A percentile compares a stretch with the other conserved stretches of the same genome.
Evolutionary conservation across 2,888 invertebrate genomes (phyloP).

Genomic region (Camponotus fellah): DNA sequence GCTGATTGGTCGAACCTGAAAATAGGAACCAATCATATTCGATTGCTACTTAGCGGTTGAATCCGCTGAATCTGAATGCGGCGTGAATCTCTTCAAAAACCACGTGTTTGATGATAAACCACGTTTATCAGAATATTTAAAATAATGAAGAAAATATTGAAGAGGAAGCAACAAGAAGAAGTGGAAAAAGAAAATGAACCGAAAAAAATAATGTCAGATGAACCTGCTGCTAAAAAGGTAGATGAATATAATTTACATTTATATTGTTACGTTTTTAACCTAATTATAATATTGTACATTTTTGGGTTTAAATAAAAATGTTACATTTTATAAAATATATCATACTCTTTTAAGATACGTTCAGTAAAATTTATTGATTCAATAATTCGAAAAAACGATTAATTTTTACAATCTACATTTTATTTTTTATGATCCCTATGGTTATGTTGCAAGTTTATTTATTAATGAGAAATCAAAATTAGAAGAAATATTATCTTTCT

Average conservation of each 20-base stretch:
- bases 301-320: background rate
- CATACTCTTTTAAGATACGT: background rate
- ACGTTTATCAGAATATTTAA: background rate
- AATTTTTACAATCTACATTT: background rate
- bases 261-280: background rate
- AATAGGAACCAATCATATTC: too few species aligned
- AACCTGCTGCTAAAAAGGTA: constrained; percentile 91
- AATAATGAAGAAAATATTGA: constrained; percentile 60
- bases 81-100: too few species aligned
- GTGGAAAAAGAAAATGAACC: constrained; percentile 75
- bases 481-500: constrained; percentile 33
- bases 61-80: too few species aligned
- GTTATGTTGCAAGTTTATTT: background rate
- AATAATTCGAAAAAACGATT: background rate
- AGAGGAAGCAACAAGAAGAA: constrained; percentile 73
- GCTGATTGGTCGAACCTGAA: too few species aligned
- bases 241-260: background rate
- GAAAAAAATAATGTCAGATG: constrained; percentile 91
- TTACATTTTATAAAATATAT: background rate
- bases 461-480: background rate
- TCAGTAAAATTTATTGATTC: background rate
- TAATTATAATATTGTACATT: background rate
- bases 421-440: background rate
- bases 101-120: background rate
- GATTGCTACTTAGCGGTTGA: too few species aligned